Conservation (phyloP, 2,113 vertebrate genomes). For the Tragelaphus strepsiceros region DNA sequence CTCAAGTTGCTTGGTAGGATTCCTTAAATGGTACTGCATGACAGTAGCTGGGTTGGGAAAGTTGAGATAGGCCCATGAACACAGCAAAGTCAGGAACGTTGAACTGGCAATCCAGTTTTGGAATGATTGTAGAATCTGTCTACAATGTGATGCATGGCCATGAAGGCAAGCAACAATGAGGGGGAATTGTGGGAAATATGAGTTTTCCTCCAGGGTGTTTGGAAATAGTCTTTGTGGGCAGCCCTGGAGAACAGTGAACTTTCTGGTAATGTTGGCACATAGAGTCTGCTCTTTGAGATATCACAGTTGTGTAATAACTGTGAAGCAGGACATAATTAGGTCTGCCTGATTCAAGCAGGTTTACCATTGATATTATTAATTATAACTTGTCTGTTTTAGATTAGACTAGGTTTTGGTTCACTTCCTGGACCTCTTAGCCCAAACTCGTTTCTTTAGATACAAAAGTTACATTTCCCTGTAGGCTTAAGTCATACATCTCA, state of each 20-base stretch:
- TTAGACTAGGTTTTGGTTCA: conserved; percentile 4
- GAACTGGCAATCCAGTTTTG: not conserved
- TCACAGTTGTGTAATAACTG: not conserved
- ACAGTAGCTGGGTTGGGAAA: not conserved
- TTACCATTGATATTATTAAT: not conserved
- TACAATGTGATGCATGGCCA: not conserved
- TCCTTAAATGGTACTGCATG: not conserved
- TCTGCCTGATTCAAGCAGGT: conserved; percentile 29
- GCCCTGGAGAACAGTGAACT: not conserved
- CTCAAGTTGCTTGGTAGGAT: not conserved
- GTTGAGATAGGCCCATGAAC: not conserved
- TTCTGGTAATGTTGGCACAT: not conserved
- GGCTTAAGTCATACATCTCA: not conserved
- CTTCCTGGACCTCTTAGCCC: not conserved
- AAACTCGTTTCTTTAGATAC: not conserved
- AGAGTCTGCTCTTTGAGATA: not conserved
- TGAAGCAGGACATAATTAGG: not conserved
- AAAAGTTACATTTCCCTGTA: not conserved
- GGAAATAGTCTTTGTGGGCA: not conserved
- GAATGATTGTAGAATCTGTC: not conserved
- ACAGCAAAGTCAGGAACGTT: not conserved
- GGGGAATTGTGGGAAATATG: not conserved
- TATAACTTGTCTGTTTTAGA: conserved; percentile 2
- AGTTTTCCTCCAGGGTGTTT: not conserved
- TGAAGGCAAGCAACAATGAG: not conserved